Evolutionary conservation across 2,113 vertebrate species (phyloP), one percentile per base, ranked within the genome.

Genomic region (Dolichallabes microphthalmus): DNA sequence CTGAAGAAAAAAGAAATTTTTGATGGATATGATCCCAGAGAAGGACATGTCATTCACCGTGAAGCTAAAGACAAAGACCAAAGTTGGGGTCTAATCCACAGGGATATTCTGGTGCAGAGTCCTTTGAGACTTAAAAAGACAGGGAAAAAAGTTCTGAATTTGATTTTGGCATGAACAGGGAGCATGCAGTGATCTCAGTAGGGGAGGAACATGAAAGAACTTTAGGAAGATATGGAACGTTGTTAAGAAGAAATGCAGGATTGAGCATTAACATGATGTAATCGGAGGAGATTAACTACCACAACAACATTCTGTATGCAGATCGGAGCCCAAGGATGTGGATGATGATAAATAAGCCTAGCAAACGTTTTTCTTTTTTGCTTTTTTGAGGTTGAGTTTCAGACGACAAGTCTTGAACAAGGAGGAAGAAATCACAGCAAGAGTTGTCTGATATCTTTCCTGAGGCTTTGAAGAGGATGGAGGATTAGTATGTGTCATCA

Each of bases 131-230:
- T 17, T 14, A 15, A 74, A n/a, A 73, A 45, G 6, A 12, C 15
- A 50, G 32, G 22, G 39, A 27, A 12, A 74, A 73, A 52, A 22
- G 17, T 45, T 75, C 52, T 30, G 25, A 76, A 76, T 76, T 55
- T 14, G 12, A 74, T 74, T 53, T 76, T 76, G 13, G 50, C 25
- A 55, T 27, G 50, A 76, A 19, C 74, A 76, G n/a, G 7, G 25
- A 76, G 7, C n/a, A 76, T 76, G 14, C 6, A 76, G n/a, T 57
- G 52, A 77, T 77, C 52, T 77, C 53, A 77, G 52, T 19, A 76
- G 45, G 73, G 73, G 25, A 57, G 27, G 11, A 15, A 57, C 75
- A 77, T 55, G 3, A 77, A 77, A 77, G 52, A 77, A 57, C 27
- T 20, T 77, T 27, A 57, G 75, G n/a, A 77, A 77, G n/a, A 57